Evolutionary conservation across 2,888 invertebrate genomes (phyloP).

Genomic region (Dugesia japonica): DNA sequence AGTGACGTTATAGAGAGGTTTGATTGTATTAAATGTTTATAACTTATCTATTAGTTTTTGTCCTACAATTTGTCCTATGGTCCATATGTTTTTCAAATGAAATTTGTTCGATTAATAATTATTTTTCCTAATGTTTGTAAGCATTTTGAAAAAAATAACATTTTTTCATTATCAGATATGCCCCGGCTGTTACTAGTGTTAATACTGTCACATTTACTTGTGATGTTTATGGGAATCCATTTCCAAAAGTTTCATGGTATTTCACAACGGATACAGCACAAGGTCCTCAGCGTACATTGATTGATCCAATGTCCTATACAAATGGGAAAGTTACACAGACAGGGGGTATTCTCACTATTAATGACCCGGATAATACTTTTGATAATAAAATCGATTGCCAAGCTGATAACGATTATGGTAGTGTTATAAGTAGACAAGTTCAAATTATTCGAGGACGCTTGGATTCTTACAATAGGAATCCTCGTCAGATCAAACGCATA

Average conservation of each 20-base stretch:
- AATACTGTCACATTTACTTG: neutral
- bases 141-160: too few relatives aligned
- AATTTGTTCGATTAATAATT: neutral
- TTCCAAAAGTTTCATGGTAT: neutral
- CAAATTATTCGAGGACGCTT: neutral
- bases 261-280: neutral
- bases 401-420: neutral
- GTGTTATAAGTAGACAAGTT: neutral
- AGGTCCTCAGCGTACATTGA: neutral
- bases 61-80: neutral
- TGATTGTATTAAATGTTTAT: too few relatives aligned
- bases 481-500: neutral
- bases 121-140: neutral
- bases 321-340: neutral
- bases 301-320: neutral
- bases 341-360: neutral
- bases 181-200: neutral
- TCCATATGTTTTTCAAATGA: neutral
- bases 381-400: neutral
- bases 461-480: constrained; percentile 22
- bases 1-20: too few relatives aligned
- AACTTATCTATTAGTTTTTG: neutral
- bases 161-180: neutral
- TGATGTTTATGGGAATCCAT: neutral
- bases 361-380: constrained; percentile 17